A percentile compares a stretch with the other conserved stretches of the same genome.
These are phyloP conservation scores for Lutra lutra DNA, from an alignment of 2,797 vertebrate genomes.

Conservation along the genomic window DNA sequence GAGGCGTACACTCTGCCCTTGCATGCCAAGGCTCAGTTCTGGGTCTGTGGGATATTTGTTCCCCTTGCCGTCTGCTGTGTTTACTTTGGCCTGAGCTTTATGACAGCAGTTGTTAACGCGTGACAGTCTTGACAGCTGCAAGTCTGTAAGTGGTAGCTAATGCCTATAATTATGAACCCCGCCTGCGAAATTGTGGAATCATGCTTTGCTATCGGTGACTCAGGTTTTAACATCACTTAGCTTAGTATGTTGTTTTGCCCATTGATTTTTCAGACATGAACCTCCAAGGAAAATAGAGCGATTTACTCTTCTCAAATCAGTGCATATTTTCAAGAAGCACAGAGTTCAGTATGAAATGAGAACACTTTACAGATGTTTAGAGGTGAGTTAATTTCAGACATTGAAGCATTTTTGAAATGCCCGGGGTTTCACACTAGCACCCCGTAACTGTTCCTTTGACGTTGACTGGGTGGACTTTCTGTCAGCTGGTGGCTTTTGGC, in stretches of 20 bases:
- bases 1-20: fast-evolving
- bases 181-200: background rate
- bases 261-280: conserved; percentile 88
- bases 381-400: conserved; percentile 87
- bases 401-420: background rate
- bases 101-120: conserved; percentile 28
- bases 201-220: conserved; percentile 40
- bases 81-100: conserved; percentile 41
- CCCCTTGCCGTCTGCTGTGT: background rate
- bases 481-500: background rate
- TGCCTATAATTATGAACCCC: conserved; percentile 25
- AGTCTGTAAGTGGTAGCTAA: conserved; percentile 10
- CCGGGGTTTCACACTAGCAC: background rate
- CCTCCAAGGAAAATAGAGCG: conserved; percentile 91
- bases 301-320: conserved; percentile 94
- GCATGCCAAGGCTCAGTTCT: background rate
- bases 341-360: conserved; percentile 99
- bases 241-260: conserved; percentile 44
- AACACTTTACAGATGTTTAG: conserved; percentile 92
- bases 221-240: background rate
- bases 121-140: conserved; percentile 29
- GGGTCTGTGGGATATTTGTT: background rate
- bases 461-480: background rate
- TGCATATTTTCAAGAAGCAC: conserved; percentile 99
- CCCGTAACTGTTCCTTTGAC: background rate